Evolutionary conservation across 2,113 vertebrate species (phyloP).

Genomic region (Stictonetta naevosa): DNA sequence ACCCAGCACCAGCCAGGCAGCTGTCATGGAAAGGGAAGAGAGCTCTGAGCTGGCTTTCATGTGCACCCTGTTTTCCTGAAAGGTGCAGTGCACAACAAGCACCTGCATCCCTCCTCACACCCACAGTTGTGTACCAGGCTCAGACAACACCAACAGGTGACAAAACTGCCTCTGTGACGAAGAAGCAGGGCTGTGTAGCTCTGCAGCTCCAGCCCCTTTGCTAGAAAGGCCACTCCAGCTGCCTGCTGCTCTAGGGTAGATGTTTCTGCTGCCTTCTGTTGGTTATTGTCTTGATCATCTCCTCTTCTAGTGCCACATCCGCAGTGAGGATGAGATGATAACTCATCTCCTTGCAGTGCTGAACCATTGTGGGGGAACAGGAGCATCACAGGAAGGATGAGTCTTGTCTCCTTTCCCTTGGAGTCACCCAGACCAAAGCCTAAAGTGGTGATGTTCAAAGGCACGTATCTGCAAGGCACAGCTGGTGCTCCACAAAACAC

Average conservation of each 20-base stretch:
- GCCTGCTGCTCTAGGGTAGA: background rate
- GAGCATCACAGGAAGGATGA: background rate
- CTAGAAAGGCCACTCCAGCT: background rate
- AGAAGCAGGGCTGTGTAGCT: background rate
- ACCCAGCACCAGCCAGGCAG: background rate
- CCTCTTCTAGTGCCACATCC: background rate
- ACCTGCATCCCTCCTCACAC: background rate
- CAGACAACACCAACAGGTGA: background rate
- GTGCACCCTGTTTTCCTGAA: background rate
- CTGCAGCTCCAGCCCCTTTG: background rate
- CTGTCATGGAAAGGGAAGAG: background rate
- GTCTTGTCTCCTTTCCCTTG: background rate
- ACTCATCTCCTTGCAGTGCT: accelerated
- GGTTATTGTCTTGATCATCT: background rate
- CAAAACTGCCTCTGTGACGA: background rate
- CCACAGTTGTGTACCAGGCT: accelerated
- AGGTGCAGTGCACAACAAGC: background rate
- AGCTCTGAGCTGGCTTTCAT: background rate
- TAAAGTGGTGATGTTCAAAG: background rate
- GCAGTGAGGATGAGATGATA: background rate
- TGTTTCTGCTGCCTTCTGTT: background rate
- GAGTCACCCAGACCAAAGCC: background rate
- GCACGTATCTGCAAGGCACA: background rate
- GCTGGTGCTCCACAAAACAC: background rate
- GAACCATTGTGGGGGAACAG: background rate